Base-by-base conservation (phyloP, 2,888 invertebrate genomes). In the Meteorus colon region DNA sequence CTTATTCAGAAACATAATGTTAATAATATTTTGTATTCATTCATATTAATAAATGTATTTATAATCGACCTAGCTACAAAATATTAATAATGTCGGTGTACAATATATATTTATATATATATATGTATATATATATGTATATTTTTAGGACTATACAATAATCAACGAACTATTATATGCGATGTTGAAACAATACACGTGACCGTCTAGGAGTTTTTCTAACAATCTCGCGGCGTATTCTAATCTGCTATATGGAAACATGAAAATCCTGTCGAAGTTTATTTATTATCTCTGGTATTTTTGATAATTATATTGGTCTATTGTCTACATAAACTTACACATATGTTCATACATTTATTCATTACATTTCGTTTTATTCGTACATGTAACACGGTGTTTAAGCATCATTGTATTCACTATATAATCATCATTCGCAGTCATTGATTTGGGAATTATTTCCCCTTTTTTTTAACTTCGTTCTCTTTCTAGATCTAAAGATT, bases 81-180 rank as follows among this genome's bases (percentile, higher is more conserved):
- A 74, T 78, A 79, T 77, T 41, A 74, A 76, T 78, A 74, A 67
- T 69, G 63, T 73, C 19, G 71, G 59, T 67, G 19, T 34, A 65
- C 34, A 63, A 63, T 63, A 63, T 60, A 60, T 60, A 34, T 75
- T 24, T 24, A 24, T 24, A 77, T 77, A 75, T 79, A 78, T 80
- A 80, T 77, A 75, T 79, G 77, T 80, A 80, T 76, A 82, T 55
- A 19, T 55, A 19, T 55, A 24, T 55, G 10, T 24, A 6, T 55
- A 19, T 12, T 5, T 41, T 79, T 80, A 82, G 72, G 83, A 81
- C 80, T 84, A 84, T 82, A 79, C 80, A 84, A 83, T 84, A 83
- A 83, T 84, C 81, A 84, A 84, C 84, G 81, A 79, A 82, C 82
- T 80, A 77, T 60, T 79, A 79, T 76, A 74, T 70, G 65, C 75